These are phyloP conservation scores for Ahaetulla prasina DNA, from an alignment of 2,113 vertebrate species.

Conservation along the genomic window DNA sequence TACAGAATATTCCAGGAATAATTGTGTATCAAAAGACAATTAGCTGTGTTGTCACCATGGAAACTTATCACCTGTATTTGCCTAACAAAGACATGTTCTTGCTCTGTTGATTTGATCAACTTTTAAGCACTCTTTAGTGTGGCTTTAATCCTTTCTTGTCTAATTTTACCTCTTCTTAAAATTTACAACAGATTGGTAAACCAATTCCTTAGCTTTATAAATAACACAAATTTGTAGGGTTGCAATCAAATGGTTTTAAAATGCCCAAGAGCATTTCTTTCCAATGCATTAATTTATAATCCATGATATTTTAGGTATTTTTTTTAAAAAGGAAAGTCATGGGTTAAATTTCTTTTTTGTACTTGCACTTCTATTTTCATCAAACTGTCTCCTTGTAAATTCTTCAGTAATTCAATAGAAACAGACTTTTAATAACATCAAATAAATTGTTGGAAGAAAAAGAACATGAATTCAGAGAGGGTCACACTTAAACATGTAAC, in stretches of 20 bases:
- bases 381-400: neutral
- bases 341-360: neutral
- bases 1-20: neutral
- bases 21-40: neutral
- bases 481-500: neutral
- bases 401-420: neutral
- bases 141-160: neutral
- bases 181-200: neutral
- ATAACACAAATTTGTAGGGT: neutral
- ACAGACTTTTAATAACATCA: neutral
- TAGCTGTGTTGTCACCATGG: neutral
- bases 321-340: neutral
- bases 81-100: neutral
- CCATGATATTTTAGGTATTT: neutral
- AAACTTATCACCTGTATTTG: neutral
- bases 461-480: neutral
- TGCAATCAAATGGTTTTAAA: neutral
- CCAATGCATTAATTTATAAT: neutral
- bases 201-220: neutral
- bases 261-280: neutral
- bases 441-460: neutral
- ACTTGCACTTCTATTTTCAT: neutral
- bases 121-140: neutral
- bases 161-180: neutral
- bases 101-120: neutral